Conservation (phyloP, 2,888 invertebrate species). For the Drosophila silvestris region DNA sequence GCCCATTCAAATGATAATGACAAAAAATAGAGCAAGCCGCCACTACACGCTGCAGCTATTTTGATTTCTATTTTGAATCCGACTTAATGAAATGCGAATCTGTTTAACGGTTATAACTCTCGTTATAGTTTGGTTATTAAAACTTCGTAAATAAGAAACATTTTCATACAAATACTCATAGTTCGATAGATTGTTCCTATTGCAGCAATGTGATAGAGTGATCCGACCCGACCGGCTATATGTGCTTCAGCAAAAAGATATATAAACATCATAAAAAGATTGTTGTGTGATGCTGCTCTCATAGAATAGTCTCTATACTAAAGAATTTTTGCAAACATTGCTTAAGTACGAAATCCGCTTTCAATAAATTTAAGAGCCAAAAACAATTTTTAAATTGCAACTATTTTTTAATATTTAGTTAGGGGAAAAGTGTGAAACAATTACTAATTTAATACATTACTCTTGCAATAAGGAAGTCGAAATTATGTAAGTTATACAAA, state of each 20-base stretch:
- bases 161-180: background rate
- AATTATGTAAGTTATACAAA: background rate
- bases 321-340: background rate
- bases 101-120: background rate
- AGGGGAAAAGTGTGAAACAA: background rate
- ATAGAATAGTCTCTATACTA: background rate
- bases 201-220: background rate
- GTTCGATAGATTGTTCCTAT: background rate
- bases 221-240: background rate
- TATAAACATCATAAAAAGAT: background rate
- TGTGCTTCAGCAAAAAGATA: background rate
- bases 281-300: background rate
- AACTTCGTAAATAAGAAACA: background rate
- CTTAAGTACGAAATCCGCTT: background rate
- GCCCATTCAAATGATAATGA: background rate
- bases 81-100: background rate
- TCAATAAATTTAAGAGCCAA: background rate
- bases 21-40: background rate
- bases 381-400: background rate
- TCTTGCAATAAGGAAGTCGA: background rate
- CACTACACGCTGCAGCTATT: background rate
- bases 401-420: background rate
- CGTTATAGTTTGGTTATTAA: background rate
- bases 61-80: background rate
- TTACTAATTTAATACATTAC: background rate